These are phyloP conservation scores for Ips nitidus DNA, from an alignment of 1,140 invertebrate genomes.

Conservation along the genomic window DNA sequence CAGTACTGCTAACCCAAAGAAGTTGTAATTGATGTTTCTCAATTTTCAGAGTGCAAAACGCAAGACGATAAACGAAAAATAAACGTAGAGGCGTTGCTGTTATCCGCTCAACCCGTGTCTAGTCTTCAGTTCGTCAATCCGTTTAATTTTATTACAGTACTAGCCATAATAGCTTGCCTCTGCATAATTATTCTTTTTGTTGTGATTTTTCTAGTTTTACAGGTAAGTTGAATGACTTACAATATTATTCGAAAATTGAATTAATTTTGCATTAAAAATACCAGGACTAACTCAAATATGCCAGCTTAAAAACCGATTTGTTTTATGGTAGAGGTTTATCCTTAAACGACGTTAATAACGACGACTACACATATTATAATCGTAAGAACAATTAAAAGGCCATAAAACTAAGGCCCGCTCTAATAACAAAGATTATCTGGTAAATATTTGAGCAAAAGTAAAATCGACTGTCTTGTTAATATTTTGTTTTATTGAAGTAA, in stretches of 20 bases:
- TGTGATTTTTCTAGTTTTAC: slow-evolving; percentile 66
- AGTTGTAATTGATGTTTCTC: background rate
- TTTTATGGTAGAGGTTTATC: background rate
- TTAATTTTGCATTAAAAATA: too few species aligned
- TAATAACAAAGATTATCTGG: too few species aligned
- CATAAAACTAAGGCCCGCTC: too few species aligned
- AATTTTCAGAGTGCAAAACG: slow-evolving; percentile 47
- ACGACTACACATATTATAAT: too few species aligned
- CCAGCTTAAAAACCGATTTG: background rate
- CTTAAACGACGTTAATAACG: too few species aligned
- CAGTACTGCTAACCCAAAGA: background rate
- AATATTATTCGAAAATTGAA: too few species aligned
- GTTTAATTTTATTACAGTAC: slow-evolving; percentile 63
- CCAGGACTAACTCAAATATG: too few species aligned
- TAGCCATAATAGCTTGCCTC: slow-evolving; percentile 66
- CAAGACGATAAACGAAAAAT: slow-evolving; percentile 52
- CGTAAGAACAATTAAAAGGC: too few species aligned
- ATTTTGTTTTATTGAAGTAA: too few species aligned
- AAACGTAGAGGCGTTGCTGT: slow-evolving; percentile 49
- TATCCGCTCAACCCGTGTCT: slow-evolving; percentile 50
- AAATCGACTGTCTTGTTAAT: too few species aligned
- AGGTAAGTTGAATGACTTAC: slow-evolving; percentile 55
- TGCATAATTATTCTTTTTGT: slow-evolving; percentile 66
- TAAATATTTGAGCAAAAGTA: too few species aligned
- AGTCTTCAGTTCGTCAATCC: slow-evolving; percentile 55